Percentiles rank a stretch among this genome's conserved stretches.
Evolutionary conservation across 2,113 vertebrate genomes (phyloP).

Genomic region (Microcebus tavaratra): DNA sequence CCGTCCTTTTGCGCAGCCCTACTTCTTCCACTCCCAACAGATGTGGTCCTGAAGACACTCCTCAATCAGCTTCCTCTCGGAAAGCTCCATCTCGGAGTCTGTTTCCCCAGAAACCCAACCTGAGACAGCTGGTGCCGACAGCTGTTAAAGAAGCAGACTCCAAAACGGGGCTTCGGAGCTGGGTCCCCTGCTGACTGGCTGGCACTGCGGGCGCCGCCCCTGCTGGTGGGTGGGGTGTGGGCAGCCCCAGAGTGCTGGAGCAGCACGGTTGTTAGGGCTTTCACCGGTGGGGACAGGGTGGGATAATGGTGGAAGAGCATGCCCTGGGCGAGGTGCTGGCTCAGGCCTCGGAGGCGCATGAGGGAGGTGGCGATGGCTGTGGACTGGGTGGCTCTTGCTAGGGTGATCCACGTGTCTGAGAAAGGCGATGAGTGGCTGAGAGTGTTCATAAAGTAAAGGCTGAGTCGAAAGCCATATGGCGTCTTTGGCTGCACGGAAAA

Average conservation of each 20-base stretch:
- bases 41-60: background rate
- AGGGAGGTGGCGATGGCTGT: background rate
- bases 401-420: background rate
- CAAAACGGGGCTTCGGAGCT: background rate
- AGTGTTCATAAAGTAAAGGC: background rate
- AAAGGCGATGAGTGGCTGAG: background rate
- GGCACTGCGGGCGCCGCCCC: background rate
- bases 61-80: background rate
- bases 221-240: background rate
- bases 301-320: background rate
- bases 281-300: background rate
- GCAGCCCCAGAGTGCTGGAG: background rate
- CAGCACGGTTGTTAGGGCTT: background rate
- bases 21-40: background rate
- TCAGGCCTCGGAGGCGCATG: background rate
- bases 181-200: background rate
- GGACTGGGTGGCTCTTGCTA: background rate
- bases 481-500: background rate
- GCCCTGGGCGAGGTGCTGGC: background rate
- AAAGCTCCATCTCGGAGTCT: background rate
- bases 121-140: background rate
- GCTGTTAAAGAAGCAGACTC: background rate
- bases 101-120: constrained; percentile 35
- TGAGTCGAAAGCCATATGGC: background rate
- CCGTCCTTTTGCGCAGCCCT: background rate